Conservation (phyloP, 2,888 invertebrate species). For the Harpagoxenus sublaevis region DNA sequence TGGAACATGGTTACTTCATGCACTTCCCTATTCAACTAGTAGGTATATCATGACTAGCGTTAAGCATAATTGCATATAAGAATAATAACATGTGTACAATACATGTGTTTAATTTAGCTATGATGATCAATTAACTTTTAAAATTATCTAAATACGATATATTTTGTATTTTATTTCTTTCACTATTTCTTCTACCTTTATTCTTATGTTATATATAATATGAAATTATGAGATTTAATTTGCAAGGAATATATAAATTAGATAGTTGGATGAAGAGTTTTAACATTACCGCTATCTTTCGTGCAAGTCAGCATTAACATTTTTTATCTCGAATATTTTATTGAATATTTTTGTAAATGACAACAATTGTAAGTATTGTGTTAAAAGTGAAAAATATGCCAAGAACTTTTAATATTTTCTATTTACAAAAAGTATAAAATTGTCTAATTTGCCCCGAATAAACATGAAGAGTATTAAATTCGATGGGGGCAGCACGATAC, state of each 20-base stretch:
- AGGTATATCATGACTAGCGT: not conserved
- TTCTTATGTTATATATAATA: not conserved
- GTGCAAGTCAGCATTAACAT: not conserved
- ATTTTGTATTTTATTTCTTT: not conserved
- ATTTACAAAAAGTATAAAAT: not conserved
- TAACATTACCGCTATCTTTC: not conserved
- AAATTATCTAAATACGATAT: not conserved
- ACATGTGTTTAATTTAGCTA: not conserved
- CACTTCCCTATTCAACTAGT: not conserved
- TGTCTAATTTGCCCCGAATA: conserved; percentile 4
- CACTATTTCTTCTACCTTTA: not conserved
- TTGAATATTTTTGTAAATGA: not conserved
- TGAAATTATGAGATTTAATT: conserved; percentile 4
- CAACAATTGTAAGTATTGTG: not conserved
- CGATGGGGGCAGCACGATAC: not conserved
- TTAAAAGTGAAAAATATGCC: not conserved
- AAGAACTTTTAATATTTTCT: not conserved
- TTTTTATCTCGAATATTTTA: not conserved
- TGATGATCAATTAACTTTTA: conserved; percentile 2
- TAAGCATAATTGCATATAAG: conserved; percentile 13
- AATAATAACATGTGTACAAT: not conserved
- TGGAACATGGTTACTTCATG: conserved; percentile 15
- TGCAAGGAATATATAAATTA: not conserved
- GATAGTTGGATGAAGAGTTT: not conserved
- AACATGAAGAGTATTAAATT: conserved; percentile 50